Percentiles rank a stretch among this genome's conserved stretches.
Evolutionary conservation across 2,113 vertebrate species (phyloP).

Genomic region (Lipophrys pholis): DNA sequence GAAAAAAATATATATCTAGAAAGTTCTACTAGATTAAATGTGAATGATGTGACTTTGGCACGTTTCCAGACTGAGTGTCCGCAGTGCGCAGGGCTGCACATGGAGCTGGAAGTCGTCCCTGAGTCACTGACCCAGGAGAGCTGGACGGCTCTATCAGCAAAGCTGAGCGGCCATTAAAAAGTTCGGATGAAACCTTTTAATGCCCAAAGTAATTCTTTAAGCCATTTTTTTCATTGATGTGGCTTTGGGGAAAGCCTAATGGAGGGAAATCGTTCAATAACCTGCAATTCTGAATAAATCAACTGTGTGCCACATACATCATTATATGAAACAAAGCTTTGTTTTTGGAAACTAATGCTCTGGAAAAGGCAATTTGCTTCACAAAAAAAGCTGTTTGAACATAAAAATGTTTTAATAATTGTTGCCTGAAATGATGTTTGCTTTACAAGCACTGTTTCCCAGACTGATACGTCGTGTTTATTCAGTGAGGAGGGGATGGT

Average conservation of each 20-base stretch:
- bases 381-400: no score
- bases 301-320: not conserved
- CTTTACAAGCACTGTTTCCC: not conserved
- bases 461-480: not conserved
- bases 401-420: no score
- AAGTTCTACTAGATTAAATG: conserved; percentile 65
- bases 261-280: not conserved
- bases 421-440: no score
- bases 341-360: no score
- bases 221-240: conserved; percentile 9
- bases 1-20: no score
- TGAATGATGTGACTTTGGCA: conserved; percentile 59
- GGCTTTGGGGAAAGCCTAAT: conserved; percentile 20
- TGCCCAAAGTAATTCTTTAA: conserved; percentile 43
- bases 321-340: not conserved
- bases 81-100: conserved; percentile 69
- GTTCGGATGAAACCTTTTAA: conserved; percentile 64
- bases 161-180: conserved; percentile 55
- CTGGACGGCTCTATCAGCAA: conserved; percentile 63
- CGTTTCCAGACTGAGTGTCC: conserved; percentile 61
- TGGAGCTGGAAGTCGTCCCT: conserved; percentile 61
- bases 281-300: conserved; percentile 4
- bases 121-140: conserved; percentile 61
- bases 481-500: not conserved
- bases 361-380: no score